Conservation (phyloP, 2,888 invertebrate species). For the Scaptomyza cyrtandrae region DNA sequence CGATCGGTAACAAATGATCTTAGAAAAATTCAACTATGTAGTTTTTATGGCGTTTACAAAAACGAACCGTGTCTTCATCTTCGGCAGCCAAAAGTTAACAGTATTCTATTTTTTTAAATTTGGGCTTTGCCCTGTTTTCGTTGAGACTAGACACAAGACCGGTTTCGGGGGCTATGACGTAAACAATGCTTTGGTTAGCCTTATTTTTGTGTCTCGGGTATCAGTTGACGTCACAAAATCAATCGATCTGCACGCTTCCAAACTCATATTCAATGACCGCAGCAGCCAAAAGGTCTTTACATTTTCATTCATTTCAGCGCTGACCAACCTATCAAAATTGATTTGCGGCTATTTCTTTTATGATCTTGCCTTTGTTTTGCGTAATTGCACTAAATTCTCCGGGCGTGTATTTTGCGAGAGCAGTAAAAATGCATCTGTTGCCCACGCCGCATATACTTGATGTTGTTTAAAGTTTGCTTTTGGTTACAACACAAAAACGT, state of each 20-base stretch:
- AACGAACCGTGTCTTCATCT: neutral
- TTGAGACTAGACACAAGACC: neutral
- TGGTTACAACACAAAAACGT: conserved; percentile 49
- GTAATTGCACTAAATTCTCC: conserved; percentile 30
- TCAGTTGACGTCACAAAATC: conserved; percentile 38
- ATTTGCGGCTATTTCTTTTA: conserved; percentile 32
- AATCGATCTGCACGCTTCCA: neutral
- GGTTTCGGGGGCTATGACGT: conserved; percentile 27
- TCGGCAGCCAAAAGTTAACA: neutral
- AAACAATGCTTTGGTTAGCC: neutral
- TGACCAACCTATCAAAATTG: conserved; percentile 29
- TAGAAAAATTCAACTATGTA: neutral
- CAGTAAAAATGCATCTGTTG: conserved; percentile 48
- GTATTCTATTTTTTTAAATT: conserved; percentile 5
- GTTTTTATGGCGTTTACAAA: neutral
- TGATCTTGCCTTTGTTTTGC: conserved; percentile 22
- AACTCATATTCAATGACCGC: neutral
- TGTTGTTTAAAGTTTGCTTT: conserved; percentile 59
- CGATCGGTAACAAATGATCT: neutral
- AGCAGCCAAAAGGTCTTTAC: conserved; percentile 1
- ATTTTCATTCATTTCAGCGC: conserved; percentile 3
- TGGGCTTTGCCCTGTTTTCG: conserved; percentile 5
- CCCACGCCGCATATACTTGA: conserved; percentile 63
- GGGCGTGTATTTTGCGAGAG: conserved; percentile 21
- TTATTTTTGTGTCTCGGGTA: neutral